Conservation (phyloP, 2,888 invertebrate species). For the Andrena chrysosceles region DNA sequence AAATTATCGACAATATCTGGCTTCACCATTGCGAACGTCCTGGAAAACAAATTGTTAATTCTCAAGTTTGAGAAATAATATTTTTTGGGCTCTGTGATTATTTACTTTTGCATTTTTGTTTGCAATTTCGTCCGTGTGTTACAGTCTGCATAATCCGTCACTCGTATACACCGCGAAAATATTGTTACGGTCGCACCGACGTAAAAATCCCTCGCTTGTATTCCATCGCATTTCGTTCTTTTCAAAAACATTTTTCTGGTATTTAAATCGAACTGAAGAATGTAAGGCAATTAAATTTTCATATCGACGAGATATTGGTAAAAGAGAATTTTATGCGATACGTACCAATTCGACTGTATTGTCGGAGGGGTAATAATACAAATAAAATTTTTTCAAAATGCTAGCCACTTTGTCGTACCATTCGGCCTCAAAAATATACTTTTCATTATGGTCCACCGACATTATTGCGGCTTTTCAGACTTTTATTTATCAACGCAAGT, state of each 20-base stretch:
- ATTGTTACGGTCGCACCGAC: slow-evolving; percentile 91
- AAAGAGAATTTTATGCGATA: slow-evolving; percentile 44
- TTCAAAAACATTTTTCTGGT: slow-evolving; percentile 89
- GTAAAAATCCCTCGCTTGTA: slow-evolving; percentile 89
- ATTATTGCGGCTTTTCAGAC: slow-evolving; percentile 53
- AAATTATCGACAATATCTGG: slow-evolving; percentile 89
- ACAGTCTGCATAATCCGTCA: slow-evolving; percentile 90
- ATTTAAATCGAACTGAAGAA: slow-evolving; percentile 88
- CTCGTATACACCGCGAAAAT: slow-evolving; percentile 90
- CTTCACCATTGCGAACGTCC: slow-evolving; percentile 92
- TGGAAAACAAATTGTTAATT: slow-evolving; percentile 76
- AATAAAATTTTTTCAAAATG: slow-evolving; percentile 90
- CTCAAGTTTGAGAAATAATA: slow-evolving; percentile 1
- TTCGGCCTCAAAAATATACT: slow-evolving; percentile 89
- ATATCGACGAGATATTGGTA: background rate
- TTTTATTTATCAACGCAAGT: background rate
- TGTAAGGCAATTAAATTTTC: slow-evolving; percentile 13
- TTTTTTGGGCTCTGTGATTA: slow-evolving; percentile 29
- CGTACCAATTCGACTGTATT: slow-evolving; percentile 92
- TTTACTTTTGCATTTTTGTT: slow-evolving; percentile 89
- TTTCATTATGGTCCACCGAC: slow-evolving; percentile 74
- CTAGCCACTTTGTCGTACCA: slow-evolving; percentile 95
- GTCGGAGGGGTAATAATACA: slow-evolving; percentile 92
- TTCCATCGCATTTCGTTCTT: slow-evolving; percentile 89
- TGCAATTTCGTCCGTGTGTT: slow-evolving; percentile 88